Percentiles rank a stretch among this genome's conserved stretches.
Evolutionary conservation across 2,113 vertebrate species (phyloP).

Genomic region (Parotia lawesii): DNA sequence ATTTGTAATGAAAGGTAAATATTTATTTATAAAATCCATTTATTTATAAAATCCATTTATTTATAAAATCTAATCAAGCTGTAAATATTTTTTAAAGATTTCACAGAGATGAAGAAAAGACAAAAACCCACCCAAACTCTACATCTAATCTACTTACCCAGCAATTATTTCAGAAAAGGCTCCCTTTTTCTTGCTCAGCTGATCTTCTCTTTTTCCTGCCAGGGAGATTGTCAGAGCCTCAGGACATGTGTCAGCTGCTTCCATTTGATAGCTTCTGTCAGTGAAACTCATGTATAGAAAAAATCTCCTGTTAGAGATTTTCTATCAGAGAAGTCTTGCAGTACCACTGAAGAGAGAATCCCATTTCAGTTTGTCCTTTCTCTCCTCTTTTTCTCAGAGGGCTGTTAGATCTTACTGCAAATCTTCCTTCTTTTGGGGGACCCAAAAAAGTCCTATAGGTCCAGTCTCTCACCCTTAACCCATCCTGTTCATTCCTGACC

Average conservation of each 20-base stretch:
- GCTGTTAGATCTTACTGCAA: not conserved
- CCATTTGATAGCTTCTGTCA: not conserved
- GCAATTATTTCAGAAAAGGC: not conserved
- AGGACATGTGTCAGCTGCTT: not conserved
- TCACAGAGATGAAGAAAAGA: not conserved
- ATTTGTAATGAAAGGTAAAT: not conserved
- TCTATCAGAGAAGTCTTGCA: not conserved
- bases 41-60: not conserved
- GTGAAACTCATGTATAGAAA: not conserved
- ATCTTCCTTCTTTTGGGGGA: not conserved
- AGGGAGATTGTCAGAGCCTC: not conserved
- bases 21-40: not conserved
- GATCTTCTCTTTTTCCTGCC: not conserved
- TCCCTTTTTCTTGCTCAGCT: not conserved
- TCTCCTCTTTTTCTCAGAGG: not conserved
- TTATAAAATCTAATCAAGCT: not conserved
- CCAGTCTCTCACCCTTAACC: not conserved
- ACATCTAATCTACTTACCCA: not conserved
- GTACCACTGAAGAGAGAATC: not conserved
- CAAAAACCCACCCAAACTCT: not conserved
- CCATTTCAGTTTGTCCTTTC: not conserved
- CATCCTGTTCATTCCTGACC: not conserved
- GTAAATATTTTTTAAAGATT: not conserved
- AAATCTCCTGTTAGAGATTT: not conserved
- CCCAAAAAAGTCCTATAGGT: not conserved